phyloP scores from a whole-genome alignment of 2,888 invertebrate genomes.

The Campopleginae sp. region DNA sequence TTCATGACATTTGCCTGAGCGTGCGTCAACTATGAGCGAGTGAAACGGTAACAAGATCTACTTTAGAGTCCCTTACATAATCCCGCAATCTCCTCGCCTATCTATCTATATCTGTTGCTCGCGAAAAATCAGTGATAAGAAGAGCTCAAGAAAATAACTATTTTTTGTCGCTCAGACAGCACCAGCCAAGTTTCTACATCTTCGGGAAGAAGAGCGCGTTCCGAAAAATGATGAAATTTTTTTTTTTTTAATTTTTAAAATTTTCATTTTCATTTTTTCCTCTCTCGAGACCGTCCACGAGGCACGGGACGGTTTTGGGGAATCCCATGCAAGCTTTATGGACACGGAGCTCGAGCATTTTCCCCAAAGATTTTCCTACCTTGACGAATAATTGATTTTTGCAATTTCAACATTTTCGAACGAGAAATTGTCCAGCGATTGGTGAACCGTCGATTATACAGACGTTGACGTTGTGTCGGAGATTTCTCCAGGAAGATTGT shows the following conservation, averaged over 20 bases:
- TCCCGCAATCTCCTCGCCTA: neutral
- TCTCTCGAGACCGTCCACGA: no score
- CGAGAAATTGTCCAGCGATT: no score
- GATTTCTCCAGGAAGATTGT: neutral
- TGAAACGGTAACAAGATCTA: conserved; percentile 49
- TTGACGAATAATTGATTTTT: neutral
- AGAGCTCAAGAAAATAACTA: conserved; percentile 17
- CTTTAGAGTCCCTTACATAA: conserved; percentile 37
- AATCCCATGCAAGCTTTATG: no score
- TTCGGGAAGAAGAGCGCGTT: no score
- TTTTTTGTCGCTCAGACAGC: conserved; percentile 6
- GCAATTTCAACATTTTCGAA: no score
- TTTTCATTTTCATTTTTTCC: neutral
- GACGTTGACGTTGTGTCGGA: neutral
- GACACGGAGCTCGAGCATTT: neutral
- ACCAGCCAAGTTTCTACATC: conserved; percentile 12
- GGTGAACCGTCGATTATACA: no score
- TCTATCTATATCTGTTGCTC: conserved; percentile 17
- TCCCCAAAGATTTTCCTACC: neutral
- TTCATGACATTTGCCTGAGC: conserved; percentile 62
- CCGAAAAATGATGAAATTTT: no score
- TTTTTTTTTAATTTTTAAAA: neutral
- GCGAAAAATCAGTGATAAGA: conserved; percentile 50
- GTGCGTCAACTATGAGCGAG: conserved; percentile 34
- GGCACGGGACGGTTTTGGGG: no score